These are phyloP conservation scores for Pseudopleuronectes americanus DNA, from an alignment of 2,797 vertebrate species.

Conservation along the genomic window DNA sequence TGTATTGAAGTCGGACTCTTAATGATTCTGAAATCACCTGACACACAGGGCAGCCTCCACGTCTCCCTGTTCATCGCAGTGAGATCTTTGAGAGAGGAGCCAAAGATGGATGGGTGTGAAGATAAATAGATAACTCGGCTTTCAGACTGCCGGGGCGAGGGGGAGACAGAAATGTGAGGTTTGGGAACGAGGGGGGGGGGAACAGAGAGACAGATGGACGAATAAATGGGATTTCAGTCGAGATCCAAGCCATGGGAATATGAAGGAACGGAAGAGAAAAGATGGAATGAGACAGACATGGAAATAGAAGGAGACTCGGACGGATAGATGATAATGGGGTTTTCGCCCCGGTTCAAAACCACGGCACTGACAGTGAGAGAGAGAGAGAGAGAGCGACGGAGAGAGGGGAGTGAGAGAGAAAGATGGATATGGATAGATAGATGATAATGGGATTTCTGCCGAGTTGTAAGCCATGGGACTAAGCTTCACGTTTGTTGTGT, in stretches of 20 bases:
- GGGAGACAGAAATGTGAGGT: constrained; percentile 28
- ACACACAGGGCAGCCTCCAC: background rate
- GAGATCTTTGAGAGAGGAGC: constrained; percentile 4
- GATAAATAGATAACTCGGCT: constrained; percentile 62
- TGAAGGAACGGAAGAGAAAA: constrained; percentile 33
- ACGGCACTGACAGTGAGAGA: constrained; percentile 26
- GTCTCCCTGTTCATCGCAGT: background rate
- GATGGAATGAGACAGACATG: constrained; percentile 62
- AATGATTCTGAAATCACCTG: constrained; percentile 4
- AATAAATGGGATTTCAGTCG: constrained; percentile 69
- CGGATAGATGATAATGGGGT: constrained; percentile 59
- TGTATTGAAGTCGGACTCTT: background rate
- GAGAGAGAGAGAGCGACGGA: constrained; percentile 12
- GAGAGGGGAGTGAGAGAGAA: constrained; percentile 18
- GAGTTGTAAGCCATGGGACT: constrained; percentile 73
- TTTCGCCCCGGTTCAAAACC: constrained; percentile 63
- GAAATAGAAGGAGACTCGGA: constrained; percentile 59
- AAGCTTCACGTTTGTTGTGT: constrained; percentile 78
- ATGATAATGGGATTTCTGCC: constrained; percentile 73
- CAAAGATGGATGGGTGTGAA: constrained; percentile 42
- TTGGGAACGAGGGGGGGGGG: background rate
- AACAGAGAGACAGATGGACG: constrained; percentile 40
- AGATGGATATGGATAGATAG: constrained; percentile 67
- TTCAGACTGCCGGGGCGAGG: constrained; percentile 17
- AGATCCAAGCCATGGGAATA: constrained; percentile 66